Percentiles rank a stretch among this genome's conserved stretches.
Evolutionary conservation across 2,797 vertebrate species (phyloP).

Genomic region (Crocodylus rhombifer): DNA sequence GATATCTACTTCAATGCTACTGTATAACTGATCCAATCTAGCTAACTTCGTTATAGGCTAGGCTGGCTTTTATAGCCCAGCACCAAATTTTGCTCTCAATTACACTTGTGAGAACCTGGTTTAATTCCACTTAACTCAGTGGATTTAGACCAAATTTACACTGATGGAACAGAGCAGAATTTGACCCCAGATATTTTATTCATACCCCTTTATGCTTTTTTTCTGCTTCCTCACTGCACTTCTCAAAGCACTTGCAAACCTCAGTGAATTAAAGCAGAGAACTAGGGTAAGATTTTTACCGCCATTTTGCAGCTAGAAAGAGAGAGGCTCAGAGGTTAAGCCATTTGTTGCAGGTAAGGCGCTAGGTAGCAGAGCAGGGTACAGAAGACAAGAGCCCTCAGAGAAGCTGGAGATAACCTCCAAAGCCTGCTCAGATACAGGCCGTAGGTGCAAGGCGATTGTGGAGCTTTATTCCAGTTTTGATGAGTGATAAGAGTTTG

Average conservation of each 20-base stretch:
- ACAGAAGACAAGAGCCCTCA: not conserved
- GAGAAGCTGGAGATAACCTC: not conserved
- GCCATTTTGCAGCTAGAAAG: conserved; percentile 35
- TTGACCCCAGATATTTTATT: conserved; percentile 21
- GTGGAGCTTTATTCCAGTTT: not conserved
- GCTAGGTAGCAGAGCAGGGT: not conserved
- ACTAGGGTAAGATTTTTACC: not conserved
- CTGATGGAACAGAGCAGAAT: not conserved
- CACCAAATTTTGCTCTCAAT: not conserved
- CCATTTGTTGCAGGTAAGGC: not conserved
- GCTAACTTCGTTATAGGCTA: conserved; percentile 26
- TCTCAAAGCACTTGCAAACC: not conserved
- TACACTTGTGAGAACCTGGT: not conserved
- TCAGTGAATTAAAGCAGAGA: fast-evolving
- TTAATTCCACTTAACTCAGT: not conserved
- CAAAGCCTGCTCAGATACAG: not conserved
- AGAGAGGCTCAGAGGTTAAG: not conserved
- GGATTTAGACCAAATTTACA: conserved; percentile 17
- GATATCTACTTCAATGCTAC: not conserved
- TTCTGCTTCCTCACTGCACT: not conserved
- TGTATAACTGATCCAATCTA: not conserved
- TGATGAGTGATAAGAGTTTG: not conserved
- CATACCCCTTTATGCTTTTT: conserved; percentile 39
- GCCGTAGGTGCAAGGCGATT: not conserved
- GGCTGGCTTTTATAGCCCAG: not conserved